phyloP scores from a whole-genome alignment of 2,888 invertebrate species.

The Melanostoma mellinum region DNA sequence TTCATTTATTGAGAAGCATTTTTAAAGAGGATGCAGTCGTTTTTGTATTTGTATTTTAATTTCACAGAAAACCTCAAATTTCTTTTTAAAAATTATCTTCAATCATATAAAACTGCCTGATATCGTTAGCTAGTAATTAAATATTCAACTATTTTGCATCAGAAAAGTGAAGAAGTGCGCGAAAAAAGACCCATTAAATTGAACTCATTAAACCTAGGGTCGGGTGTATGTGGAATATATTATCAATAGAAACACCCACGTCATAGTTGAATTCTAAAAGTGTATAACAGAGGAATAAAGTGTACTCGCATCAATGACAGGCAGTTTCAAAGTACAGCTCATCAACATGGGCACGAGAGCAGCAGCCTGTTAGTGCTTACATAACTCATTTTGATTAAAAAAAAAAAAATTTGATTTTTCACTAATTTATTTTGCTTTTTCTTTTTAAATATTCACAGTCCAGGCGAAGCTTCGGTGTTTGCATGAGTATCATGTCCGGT shows the following conservation, averaged over 20 bases:
- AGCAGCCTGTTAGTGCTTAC: constrained; percentile 91
- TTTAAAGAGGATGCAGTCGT: constrained; percentile 55
- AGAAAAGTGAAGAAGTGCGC: constrained; percentile 1
- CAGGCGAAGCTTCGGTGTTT: constrained; percentile 98
- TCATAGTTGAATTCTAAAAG: constrained; percentile 33
- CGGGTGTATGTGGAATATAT: constrained; percentile 8
- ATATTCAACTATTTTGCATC: background rate
- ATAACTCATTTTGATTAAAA: constrained; percentile 52
- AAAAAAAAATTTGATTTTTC: constrained; percentile 8
- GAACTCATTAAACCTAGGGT: background rate
- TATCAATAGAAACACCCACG: constrained; percentile 55
- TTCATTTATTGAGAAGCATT: constrained; percentile 45
- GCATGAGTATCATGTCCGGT: constrained; percentile 96
- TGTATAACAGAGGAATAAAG: constrained; percentile 24
- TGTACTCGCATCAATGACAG: constrained; percentile 83
- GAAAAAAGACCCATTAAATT: background rate
- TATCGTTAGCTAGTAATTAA: background rate
- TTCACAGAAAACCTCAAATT: background rate
- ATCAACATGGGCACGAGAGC: constrained; percentile 96
- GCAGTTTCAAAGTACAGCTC: constrained; percentile 87
- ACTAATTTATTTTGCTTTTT: background rate
- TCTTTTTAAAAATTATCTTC: constrained; percentile 1
- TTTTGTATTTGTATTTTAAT: background rate
- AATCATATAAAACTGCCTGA: background rate
- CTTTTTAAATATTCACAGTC: constrained; percentile 84